Conservation (phyloP, 2,888 invertebrate genomes). For the Halictus quadricinctus region DNA sequence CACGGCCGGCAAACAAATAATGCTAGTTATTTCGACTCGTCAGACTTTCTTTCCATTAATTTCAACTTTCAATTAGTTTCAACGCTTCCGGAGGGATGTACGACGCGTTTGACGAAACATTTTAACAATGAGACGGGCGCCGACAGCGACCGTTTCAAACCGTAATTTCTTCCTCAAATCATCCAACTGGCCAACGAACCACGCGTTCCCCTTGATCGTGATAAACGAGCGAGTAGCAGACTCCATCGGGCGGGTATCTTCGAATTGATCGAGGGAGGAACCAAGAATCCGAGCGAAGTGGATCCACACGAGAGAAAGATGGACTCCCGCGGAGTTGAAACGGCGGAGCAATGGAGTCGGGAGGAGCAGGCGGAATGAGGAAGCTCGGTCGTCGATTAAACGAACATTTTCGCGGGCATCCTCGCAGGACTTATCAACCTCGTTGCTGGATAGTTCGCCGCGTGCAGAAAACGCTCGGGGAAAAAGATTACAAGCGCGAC, state of each 20-base stretch:
- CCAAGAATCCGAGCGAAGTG: no score
- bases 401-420: background rate
- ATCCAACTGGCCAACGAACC: background rate
- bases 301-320: background rate
- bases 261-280: background rate
- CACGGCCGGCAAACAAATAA: constrained; percentile 18
- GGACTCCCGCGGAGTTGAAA: background rate
- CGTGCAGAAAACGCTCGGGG: background rate
- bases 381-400: background rate
- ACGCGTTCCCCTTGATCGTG: background rate
- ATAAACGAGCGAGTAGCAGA: constrained; percentile 7
- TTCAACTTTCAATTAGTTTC: no score
- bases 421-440: constrained; percentile 7
- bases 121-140: no score
- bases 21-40: no score
- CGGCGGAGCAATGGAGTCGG: background rate
- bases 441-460: background rate
- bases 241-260: background rate
- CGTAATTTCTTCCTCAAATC: background rate
- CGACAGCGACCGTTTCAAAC: no score
- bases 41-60: no score
- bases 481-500: constrained; percentile 8
- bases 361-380: background rate
- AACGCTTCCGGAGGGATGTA: no score
- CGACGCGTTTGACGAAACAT: background rate